Percentiles rank a stretch among this genome's conserved stretches.
Conservation (phyloP, 2,797 vertebrate genomes). For the Ammospiza maritima region DNA sequence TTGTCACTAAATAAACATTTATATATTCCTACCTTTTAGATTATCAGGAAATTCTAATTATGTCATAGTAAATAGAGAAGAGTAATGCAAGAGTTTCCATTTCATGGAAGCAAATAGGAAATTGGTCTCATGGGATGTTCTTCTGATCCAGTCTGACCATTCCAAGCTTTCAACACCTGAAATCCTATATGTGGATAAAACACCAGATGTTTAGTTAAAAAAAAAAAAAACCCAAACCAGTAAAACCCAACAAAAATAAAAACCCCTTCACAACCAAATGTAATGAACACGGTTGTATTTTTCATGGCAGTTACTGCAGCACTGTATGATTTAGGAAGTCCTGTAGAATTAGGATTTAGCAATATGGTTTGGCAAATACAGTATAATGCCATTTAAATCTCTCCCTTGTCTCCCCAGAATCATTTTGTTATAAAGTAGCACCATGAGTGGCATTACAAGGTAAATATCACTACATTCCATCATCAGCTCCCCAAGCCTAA, state of each 20-base stretch:
- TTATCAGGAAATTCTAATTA: background rate
- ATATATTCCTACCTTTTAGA: background rate
- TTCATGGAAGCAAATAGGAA: background rate
- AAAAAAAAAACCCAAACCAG: background rate
- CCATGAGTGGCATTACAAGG: background rate
- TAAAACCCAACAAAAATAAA: fast-evolving
- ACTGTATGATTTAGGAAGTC: background rate
- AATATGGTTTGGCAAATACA: background rate
- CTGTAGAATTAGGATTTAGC: background rate
- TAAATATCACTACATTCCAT: background rate
- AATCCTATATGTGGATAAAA: background rate
- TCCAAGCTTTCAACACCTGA: background rate
- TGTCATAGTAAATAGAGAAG: background rate
- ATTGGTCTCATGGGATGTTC: background rate
- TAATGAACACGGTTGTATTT: background rate
- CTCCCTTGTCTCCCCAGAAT: background rate
- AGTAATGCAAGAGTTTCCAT: background rate
- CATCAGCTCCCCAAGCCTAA: background rate
- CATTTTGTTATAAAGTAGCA: background rate
- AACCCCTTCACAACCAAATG: background rate
- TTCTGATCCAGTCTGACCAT: background rate
- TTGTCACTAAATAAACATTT: background rate
- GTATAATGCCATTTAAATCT: background rate
- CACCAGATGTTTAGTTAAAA: too few relatives aligned
- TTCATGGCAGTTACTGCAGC: background rate